These are phyloP conservation scores for Epinotia brunnichana DNA, from an alignment of 2,888 invertebrate species.

Conservation along the genomic window DNA sequence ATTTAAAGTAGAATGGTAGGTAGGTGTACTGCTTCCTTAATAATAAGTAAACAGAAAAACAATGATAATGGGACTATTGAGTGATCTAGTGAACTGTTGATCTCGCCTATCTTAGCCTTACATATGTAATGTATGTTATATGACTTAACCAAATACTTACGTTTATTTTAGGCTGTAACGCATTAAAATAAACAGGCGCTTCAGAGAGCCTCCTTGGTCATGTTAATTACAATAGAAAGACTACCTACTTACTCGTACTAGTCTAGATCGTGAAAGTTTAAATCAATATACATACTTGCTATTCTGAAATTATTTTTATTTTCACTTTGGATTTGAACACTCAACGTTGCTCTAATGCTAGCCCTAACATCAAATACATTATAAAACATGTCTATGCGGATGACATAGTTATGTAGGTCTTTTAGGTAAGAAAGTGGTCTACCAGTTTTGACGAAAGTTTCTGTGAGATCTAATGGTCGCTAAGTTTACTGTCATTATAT, in stretches of 20 bases:
- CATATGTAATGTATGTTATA: neutral
- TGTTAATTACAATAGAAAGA: neutral
- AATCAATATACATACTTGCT: neutral
- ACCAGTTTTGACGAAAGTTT: no score
- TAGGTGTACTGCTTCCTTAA: neutral
- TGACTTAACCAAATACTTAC: neutral
- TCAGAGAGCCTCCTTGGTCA: neutral
- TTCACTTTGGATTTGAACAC: no score
- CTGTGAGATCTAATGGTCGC: no score
- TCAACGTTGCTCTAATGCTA: neutral
- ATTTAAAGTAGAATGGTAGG: neutral
- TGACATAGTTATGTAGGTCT: no score
- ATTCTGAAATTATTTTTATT: no score
- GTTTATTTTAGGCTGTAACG: neutral
- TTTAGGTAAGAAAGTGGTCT: no score
- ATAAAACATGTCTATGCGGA: no score
- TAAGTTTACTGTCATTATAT: no score
- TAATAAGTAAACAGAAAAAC: neutral
- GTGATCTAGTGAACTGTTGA: conserved; percentile 5
- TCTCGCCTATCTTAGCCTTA: neutral
- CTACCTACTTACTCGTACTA: no score
- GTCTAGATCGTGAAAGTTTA: no score
- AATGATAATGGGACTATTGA: neutral
- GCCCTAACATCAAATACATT: no score
- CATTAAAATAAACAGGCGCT: neutral